These are phyloP conservation scores for Drosophila cracens DNA, from an alignment of 2,888 invertebrate species.

Conservation along the genomic window DNA sequence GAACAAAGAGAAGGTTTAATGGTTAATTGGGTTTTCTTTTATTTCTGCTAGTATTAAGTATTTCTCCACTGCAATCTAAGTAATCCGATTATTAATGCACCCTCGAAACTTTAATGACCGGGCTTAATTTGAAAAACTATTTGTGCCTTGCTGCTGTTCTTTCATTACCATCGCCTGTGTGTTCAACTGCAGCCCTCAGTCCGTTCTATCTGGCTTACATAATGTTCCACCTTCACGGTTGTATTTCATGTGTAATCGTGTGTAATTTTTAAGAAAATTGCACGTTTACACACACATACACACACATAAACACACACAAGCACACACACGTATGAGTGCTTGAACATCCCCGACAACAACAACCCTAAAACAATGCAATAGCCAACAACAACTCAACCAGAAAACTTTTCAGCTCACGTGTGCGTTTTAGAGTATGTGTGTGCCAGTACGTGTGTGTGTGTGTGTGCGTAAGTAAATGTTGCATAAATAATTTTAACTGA, in stretches of 20 bases:
- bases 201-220: constrained; percentile 34
- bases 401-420: constrained; percentile 59
- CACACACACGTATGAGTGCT: constrained; percentile 8
- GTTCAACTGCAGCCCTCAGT: constrained; percentile 1
- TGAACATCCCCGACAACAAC: constrained; percentile 56
- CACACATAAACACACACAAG: constrained; percentile 7
- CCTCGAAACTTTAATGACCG: constrained; percentile 15
- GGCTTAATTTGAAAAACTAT: constrained; percentile 24
- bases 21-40: neutral
- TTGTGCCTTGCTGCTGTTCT: constrained; percentile 18
- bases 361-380: constrained; percentile 74
- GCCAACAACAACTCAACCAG: constrained; percentile 32
- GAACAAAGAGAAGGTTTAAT: neutral
- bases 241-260: constrained; percentile 81
- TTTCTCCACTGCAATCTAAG: neutral
- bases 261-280: constrained; percentile 83
- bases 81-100: constrained; percentile 42
- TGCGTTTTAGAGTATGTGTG: constrained; percentile 21
- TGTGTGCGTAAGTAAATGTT: constrained; percentile 78
- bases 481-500: constrained; percentile 80
- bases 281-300: constrained; percentile 59
- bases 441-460: constrained; percentile 8
- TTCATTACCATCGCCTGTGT: constrained; percentile 38
- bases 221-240: constrained; percentile 53
- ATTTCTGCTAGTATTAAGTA: neutral